A percentile compares a stretch with the other conserved stretches of the same genome.
Conservation (phyloP, 2,888 invertebrate genomes). For the Creontiades dilutus region DNA sequence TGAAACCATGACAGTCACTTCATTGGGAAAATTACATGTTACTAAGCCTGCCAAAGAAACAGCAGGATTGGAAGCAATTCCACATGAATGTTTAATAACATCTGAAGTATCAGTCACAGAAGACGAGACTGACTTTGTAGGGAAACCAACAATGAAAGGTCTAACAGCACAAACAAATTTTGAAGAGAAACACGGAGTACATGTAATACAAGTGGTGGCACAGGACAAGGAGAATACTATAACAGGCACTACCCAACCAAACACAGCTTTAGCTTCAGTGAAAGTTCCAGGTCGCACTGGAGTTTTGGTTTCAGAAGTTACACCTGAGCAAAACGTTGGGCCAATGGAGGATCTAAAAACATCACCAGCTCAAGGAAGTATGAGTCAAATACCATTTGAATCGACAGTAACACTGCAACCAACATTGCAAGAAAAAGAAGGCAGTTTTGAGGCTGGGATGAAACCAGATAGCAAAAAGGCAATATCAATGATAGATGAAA, state of each 20-base stretch:
- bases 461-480: conserved; percentile 76
- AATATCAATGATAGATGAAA: conserved; percentile 76
- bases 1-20: conserved; percentile 79
- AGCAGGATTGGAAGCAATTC: conserved; percentile 79
- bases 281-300: conserved; percentile 76
- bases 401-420: conserved; percentile 76
- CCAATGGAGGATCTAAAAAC: conserved; percentile 78
- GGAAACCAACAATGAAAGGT: conserved; percentile 77
- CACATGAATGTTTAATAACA: conserved; percentile 81
- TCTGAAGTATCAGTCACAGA: conserved; percentile 80
- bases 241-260: conserved; percentile 74
- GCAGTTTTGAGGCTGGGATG: conserved; percentile 76
- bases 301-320: conserved; percentile 76
- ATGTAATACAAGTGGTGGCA: conserved; percentile 78
- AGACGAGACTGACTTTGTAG: conserved; percentile 78
- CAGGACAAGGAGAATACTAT: conserved; percentile 78
- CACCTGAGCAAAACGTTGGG: conserved; percentile 75
- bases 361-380: conserved; percentile 75
- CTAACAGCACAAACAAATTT: conserved; percentile 77
- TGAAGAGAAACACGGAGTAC: conserved; percentile 78
- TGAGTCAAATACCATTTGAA: conserved; percentile 76
- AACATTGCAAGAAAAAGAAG: conserved; percentile 76
- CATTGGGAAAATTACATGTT: conserved; percentile 76
- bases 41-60: conserved; percentile 76
- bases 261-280: conserved; percentile 75